Base-by-base conservation (phyloP, 2,888 invertebrate genomes). In the Stenodera caucasica region DNA sequence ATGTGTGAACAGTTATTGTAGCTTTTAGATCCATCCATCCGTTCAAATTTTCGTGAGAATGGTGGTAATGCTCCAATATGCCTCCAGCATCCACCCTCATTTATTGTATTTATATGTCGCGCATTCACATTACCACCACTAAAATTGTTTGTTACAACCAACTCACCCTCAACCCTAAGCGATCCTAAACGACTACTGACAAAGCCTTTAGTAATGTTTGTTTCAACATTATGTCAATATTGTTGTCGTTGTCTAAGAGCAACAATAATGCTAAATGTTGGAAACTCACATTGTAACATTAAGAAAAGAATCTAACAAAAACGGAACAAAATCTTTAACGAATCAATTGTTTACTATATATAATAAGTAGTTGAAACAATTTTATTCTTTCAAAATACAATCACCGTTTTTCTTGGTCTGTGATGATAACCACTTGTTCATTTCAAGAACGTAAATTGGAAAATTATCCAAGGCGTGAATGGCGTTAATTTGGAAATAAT, bases 401-500 rank as follows among this genome's bases (percentile, higher is more conserved):
- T n/a, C 5, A 2, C 26, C 5, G 26, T 26, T 26, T 26, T 26
- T 26, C 2, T 26, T 4, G 5, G 2, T 26, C 26, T 26, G 2
- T 26, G 26, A 26, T 26, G 5, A 26, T 26, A 5, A 53, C 30
- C 55, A 30, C 57, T 37, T 35, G 40, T 26, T 21, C 45, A 55
- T 26, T 56, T 58, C 59, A 58, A 62, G 51, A 58, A 63, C 60
- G 61, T 67, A 69, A 70, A 72, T 72, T 70, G 67, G 67, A 66
- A 68, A 69, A 72, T 71, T 71, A 72, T 67, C 61, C 68, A 61
- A 66, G 64, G 69, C 71, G 69, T 71, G 67, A 72, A 71, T 67
- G 67, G 67, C 60, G 49, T 69, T 70, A 70, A 72, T 72, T 72
- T 65, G 64, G 65, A 70, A 71, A 73, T 72, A 74, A 72, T 72